phyloP scores from a whole-genome alignment of 1,140 invertebrate genomes.

The Neotoxoptera formosana region DNA sequence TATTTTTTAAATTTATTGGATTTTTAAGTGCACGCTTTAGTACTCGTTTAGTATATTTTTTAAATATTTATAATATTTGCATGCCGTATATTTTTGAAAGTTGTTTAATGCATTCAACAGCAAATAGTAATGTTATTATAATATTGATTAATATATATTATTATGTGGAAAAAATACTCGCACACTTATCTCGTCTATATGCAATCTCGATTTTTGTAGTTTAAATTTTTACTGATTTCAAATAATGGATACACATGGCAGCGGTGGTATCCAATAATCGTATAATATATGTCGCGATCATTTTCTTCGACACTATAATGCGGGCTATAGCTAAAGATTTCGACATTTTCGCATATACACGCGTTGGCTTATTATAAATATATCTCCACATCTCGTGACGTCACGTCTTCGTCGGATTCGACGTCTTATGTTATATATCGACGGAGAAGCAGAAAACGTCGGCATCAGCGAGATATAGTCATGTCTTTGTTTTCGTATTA shows the following conservation, averaged over 20 bases:
- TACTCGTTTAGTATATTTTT: too few relatives aligned
- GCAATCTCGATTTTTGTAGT: too few relatives aligned
- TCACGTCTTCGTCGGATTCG: background rate
- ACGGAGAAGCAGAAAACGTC: background rate
- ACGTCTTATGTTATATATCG: background rate
- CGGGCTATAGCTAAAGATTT: background rate
- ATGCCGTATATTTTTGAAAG: too few relatives aligned
- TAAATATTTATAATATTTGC: too few relatives aligned
- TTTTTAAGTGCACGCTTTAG: too few relatives aligned
- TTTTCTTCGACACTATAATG: background rate
- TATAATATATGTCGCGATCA: background rate
- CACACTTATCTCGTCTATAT: too few relatives aligned
- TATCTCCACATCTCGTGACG: background rate
- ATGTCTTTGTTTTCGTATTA: constrained; percentile 3
- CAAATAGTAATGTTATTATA: too few relatives aligned
- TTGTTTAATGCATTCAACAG: too few relatives aligned
- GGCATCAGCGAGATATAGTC: background rate
- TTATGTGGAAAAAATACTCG: too few relatives aligned
- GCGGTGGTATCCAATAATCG: background rate
- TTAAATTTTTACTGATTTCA: background rate
- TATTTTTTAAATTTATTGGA: too few relatives aligned
- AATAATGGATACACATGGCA: background rate
- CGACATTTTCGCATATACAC: background rate
- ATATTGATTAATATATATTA: too few relatives aligned
- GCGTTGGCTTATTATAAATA: background rate